Base-by-base conservation (phyloP, 2,797 vertebrate species). In the Amblyraja radiata region DNA sequence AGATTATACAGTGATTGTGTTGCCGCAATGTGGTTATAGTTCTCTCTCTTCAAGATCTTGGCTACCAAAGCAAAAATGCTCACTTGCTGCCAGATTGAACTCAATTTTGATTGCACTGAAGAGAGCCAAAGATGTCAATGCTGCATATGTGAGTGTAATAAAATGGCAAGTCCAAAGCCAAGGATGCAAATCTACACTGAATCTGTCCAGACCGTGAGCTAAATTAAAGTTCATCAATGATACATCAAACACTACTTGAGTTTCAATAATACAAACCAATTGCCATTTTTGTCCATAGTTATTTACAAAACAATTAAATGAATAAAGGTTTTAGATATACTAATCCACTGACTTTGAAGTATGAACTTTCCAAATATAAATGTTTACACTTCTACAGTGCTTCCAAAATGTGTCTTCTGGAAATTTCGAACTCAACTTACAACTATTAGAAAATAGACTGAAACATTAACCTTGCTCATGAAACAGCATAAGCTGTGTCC, bases 71-170 rank as follows among this genome's bases (percentile, higher is more conserved):
- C 84, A 68, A 88, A 88, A 32, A 68, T 88, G 58, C 83, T 63
- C 83, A 86, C 25, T 86, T 61, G 13, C 61, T 86, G 84, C 84
- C 84, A 88, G 84, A 68, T 88, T 88, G 84, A 63, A 68, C 84
- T 68, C 84, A 88, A 63, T 32, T 36, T 68, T 88, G 84, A 68
- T 88, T 88, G 63, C 84, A 36, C n/a, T 68, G 28, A 88, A 36
- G 16, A 88, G 84, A 88, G 63, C 84, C 84, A 88, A 68, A 88
- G 84, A 88, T 88, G 84, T 68, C 63, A 88, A 68, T 88, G 61
- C 84, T 88, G 84, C n/a, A 88, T 36, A 68, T 68, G 63, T 18
- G 58, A 63, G 58, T 32, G 61, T 65, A 88, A 88, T 88, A 61
- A 88, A 88, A 88, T 88, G 84, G 32, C 84, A 88, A 88, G 84